Conservation (phyloP, 2,888 invertebrate species). For the Ochropleura leucogaster region DNA sequence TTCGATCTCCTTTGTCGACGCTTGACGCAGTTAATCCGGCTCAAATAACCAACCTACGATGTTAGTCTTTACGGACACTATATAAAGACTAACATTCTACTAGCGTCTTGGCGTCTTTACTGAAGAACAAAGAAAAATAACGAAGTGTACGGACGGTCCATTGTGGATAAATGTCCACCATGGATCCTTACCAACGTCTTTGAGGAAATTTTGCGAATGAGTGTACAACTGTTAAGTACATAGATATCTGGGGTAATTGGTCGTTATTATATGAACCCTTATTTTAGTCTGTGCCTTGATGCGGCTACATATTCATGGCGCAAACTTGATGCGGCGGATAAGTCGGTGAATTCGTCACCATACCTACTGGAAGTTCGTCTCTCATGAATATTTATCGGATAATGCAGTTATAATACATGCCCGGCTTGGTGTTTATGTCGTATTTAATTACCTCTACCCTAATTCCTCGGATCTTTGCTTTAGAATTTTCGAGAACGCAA, state of each 20-base stretch:
- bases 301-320: conserved; percentile 84
- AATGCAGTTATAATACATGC: conserved; percentile 87
- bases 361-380: conserved; percentile 81
- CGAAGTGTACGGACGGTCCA: neutral
- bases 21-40: conserved; percentile 54
- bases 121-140: conserved; percentile 19
- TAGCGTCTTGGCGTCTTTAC: conserved; percentile 6
- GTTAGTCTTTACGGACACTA: neutral
- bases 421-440: conserved; percentile 76
- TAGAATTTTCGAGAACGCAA: conserved; percentile 24
- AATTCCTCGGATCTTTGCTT: conserved; percentile 74
- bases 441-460: conserved; percentile 78
- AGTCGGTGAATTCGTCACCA: conserved; percentile 83
- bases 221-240: conserved; percentile 26
- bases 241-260: conserved; percentile 63
- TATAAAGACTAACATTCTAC: too few species aligned
- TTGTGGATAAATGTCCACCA: conserved; percentile 4
- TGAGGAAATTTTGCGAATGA: conserved; percentile 22
- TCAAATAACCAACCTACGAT: conserved; percentile 12
- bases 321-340: conserved; percentile 78
- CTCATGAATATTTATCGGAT: conserved; percentile 87
- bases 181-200: conserved; percentile 4
- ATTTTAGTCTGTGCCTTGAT: conserved; percentile 70
- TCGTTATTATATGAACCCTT: conserved; percentile 68
- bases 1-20: conserved; percentile 51